A percentile compares a stretch with the other conserved stretches of the same genome.
phyloP scores from a whole-genome alignment of 2,797 vertebrate species.

The Morelia viridis region DNA sequence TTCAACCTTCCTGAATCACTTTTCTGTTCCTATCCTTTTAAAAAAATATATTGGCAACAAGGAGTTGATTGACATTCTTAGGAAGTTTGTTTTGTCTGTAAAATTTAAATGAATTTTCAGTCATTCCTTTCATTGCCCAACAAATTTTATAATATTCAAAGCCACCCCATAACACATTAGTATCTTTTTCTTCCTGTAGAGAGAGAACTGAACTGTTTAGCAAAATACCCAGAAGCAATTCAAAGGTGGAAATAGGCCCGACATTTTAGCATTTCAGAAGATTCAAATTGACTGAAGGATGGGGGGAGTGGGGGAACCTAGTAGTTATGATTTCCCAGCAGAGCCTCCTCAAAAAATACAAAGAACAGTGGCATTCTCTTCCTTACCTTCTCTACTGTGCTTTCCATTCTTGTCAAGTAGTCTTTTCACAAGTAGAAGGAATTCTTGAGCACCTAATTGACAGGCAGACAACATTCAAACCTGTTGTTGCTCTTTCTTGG shows the following conservation, averaged over 20 bases:
- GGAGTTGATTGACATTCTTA: not conserved
- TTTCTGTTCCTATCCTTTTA: rapidly evolving
- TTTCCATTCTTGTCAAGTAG: slow-evolving; percentile 51
- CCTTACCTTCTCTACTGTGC: slow-evolving; percentile 64
- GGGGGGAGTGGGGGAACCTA: not conserved
- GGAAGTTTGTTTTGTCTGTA: slow-evolving; percentile 9
- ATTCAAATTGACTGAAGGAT: not conserved
- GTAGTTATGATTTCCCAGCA: not conserved
- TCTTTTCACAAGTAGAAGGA: slow-evolving; percentile 25
- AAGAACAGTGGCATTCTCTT: not conserved
- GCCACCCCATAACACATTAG: slow-evolving; percentile 11
- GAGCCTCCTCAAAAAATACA: not conserved
- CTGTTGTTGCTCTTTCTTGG: slow-evolving; percentile 50
- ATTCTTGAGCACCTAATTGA: slow-evolving; percentile 40
- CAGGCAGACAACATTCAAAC: slow-evolving; percentile 52
- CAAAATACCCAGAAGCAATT: slow-evolving; percentile 47
- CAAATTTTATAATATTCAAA: not conserved
- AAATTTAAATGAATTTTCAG: not conserved
- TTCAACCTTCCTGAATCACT: not conserved
- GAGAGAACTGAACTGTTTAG: slow-evolving; percentile 10
- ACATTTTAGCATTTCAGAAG: not conserved
- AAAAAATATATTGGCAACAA: not conserved
- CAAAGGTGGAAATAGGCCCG: rapidly evolving
- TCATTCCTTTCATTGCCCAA: slow-evolving; percentile 16
- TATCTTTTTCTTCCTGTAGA: slow-evolving; percentile 7